Conservation (phyloP, 2,113 vertebrate species). For the Apodemus sylvaticus region DNA sequence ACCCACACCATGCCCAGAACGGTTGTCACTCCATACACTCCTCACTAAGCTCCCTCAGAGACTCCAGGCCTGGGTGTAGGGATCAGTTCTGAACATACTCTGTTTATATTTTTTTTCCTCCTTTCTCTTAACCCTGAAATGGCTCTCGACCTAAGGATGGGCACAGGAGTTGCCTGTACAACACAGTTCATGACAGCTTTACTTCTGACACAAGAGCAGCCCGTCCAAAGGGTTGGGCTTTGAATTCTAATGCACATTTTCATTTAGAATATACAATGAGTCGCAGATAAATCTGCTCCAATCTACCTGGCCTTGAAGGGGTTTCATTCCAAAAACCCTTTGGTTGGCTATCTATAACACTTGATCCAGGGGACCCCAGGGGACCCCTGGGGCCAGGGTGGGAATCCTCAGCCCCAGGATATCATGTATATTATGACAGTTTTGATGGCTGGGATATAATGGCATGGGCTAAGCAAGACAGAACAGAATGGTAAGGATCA, state of each 20-base stretch:
- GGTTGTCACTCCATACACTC: neutral
- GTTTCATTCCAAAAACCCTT: neutral
- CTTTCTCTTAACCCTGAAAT: neutral
- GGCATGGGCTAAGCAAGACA: neutral
- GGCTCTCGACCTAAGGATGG: neutral
- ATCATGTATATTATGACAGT: neutral
- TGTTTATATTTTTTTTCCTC: neutral
- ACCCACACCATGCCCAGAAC: neutral
- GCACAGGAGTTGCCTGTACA: neutral
- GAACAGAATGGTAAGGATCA: neutral
- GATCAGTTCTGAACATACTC: neutral
- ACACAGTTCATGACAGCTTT: neutral
- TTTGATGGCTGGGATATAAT: neutral
- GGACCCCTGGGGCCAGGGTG: neutral
- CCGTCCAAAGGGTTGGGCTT: neutral
- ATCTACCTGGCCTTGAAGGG: neutral
- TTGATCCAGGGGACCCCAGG: neutral
- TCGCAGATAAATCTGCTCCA: neutral
- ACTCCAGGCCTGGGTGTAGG: accelerated
- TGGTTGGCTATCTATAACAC: neutral
- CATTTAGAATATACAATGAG: neutral
- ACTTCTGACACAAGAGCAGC: neutral
- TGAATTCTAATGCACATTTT: neutral
- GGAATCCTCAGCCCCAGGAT: neutral
- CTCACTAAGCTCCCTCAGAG: accelerated